Percentiles rank a stretch among this genome's conserved stretches.
Conservation (phyloP, 2,113 vertebrate genomes). For the Ochotona curzoniae region DNA sequence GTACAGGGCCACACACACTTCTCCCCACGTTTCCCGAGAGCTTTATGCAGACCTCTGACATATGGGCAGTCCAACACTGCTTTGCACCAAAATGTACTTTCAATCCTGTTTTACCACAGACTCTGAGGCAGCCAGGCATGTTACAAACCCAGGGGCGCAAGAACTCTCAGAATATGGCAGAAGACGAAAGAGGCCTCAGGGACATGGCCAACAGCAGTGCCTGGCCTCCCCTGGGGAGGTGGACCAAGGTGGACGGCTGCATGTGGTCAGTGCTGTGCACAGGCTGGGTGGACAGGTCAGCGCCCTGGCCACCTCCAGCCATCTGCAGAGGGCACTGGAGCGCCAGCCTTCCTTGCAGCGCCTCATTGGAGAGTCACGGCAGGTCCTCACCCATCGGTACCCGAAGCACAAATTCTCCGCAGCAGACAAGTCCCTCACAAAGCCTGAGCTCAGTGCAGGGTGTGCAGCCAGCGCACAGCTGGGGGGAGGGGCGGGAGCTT, state of each 20-base stretch:
- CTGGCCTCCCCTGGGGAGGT: too few relatives aligned
- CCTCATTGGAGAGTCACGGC: not conserved
- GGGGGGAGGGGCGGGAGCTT: not conserved
- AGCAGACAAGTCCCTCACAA: not conserved
- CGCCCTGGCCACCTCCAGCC: not conserved
- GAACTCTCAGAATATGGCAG: rapidly evolving
- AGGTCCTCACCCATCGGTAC: not conserved
- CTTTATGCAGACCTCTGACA: too few relatives aligned
- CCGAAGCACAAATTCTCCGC: not conserved
- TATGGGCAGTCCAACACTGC: too few relatives aligned
- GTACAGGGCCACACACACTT: rapidly evolving
- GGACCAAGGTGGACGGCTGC: too few relatives aligned
- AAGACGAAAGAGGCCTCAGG: not conserved
- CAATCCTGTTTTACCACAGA: too few relatives aligned
- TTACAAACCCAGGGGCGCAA: not conserved
- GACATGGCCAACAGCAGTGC: too few relatives aligned
- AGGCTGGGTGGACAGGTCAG: not conserved
- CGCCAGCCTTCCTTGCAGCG: not conserved
- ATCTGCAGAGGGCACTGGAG: not conserved
- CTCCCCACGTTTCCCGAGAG: too few relatives aligned
- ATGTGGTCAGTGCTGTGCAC: too few relatives aligned
- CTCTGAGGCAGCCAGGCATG: too few relatives aligned
- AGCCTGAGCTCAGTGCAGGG: rapidly evolving
- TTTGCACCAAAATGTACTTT: too few relatives aligned
- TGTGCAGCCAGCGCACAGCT: too few relatives aligned